A percentile compares a stretch with the other conserved stretches of the same genome.
Evolutionary conservation across 2,113 vertebrate genomes (phyloP).

Genomic region (Oceanodroma tethys): DNA sequence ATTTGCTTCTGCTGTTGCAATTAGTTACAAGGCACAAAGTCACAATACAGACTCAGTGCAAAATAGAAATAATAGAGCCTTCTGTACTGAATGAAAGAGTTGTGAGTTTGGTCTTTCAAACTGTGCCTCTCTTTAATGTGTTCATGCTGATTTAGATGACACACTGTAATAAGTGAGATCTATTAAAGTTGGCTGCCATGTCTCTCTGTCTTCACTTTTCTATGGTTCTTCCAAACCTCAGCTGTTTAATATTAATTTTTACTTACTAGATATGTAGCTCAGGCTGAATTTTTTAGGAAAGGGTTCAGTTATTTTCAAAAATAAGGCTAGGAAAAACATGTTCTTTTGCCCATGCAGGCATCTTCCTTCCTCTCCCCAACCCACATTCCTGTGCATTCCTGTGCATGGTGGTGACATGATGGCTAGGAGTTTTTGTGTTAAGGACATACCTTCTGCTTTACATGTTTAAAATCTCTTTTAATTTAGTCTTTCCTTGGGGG

Average conservation of each 20-base stretch:
- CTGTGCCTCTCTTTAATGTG: neutral
- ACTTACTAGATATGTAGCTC: neutral
- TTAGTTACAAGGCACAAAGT: neutral
- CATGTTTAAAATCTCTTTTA: neutral
- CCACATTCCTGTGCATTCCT: neutral
- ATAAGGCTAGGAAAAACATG: neutral
- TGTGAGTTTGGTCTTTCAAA: neutral
- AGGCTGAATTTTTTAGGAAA: neutral
- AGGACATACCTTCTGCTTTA: neutral
- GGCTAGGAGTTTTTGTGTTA: neutral
- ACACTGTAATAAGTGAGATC: neutral
- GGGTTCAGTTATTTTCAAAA: neutral
- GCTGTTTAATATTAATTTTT: neutral
- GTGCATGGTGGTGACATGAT: neutral
- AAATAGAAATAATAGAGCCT: neutral
- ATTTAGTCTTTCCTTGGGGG: neutral
- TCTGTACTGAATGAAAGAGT: neutral
- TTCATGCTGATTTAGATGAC: neutral
- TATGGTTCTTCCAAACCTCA: neutral
- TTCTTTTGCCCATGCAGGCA: neutral
- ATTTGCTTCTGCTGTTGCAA: constrained; percentile 15
- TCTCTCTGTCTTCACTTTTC: neutral
- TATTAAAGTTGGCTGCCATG: neutral
- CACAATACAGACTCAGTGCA: neutral
- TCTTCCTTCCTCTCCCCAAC: neutral